Base-by-base conservation (phyloP, 2,113 vertebrate genomes). In the Glaucidium brasilianum region DNA sequence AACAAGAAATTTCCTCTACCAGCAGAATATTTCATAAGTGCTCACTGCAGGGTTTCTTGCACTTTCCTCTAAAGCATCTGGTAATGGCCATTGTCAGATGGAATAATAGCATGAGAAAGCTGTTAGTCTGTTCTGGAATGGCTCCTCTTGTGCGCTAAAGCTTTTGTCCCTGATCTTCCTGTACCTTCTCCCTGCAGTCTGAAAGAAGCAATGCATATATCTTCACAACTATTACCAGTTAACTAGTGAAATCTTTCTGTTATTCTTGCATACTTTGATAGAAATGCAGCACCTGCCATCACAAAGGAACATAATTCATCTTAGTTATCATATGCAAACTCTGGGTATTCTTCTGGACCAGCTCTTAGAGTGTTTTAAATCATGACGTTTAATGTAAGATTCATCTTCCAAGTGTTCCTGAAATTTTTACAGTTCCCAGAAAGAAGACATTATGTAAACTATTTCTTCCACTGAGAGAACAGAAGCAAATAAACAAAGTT, bases 41-140 rank as follows among this genome's bases (percentile, higher is more conserved):
- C 76, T 96, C 94, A 64, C 95, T 88, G 88, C 79, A 92, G 88
- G 95, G 88, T 89, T 91, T 88, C 88, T 84, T 91, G 63, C 92
- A 86, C 88, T 92, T 94, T 83, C 50, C 67, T 63, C 88, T 88
- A 80, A 93, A 92, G 88, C 82, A 92, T 95, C 92, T 96, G 88
- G 79, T 86, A 95, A 59, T 5, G 1, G 68, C 85, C 90, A 84
- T 73, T 94, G 82, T 95, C 85, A 93, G 71, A 90, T 25, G 76
- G 52, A 92, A 93, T 86, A 95, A 95, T 39, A 74, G 72, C 41
- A 35, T 26, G 59, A 90, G 67, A 92, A 92, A 96, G 85, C 74
- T 90, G 68, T 49, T 93, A 90, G 29, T 92, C 85, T 88, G 47
- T 71, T 90, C 79, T 94, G 83, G 79, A 96, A 85, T 86, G 64